phyloP scores from a whole-genome alignment of 2,888 invertebrate species.

The Chrysolina oricalcia region DNA sequence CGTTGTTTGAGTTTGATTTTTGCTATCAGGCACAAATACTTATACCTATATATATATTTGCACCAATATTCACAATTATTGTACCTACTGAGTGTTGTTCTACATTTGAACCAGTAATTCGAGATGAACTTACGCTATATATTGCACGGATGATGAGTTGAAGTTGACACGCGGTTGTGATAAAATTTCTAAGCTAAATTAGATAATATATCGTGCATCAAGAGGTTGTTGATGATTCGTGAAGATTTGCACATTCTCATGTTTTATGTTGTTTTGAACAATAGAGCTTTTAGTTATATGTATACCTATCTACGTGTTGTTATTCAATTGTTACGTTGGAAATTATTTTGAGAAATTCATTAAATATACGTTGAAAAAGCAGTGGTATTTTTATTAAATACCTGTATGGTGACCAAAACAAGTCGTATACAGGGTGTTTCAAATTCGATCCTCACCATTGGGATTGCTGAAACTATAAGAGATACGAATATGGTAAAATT shows the following conservation, averaged over 20 bases:
- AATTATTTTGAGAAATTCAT: slow-evolving; percentile 15
- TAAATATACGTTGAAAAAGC: slow-evolving; percentile 5
- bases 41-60: slow-evolving; percentile 17
- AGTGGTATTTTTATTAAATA: not conserved
- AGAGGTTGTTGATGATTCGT: not conserved
- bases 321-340: slow-evolving; percentile 18
- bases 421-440: too few relatives aligned
- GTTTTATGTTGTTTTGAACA: slow-evolving; percentile 13
- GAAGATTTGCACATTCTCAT: slow-evolving; percentile 8
- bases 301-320: slow-evolving; percentile 11
- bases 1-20: slow-evolving; percentile 32
- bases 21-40: slow-evolving; percentile 35
- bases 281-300: slow-evolving; percentile 5
- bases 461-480: too few relatives aligned
- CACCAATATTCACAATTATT: slow-evolving; percentile 19
- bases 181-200: not conserved
- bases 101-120: not conserved
- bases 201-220: not conserved
- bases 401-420: not conserved
- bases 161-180: slow-evolving; percentile 8
- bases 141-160: not conserved
- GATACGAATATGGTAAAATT: too few relatives aligned
- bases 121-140: not conserved
- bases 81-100: slow-evolving; percentile 5
- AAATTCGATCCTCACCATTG: too few relatives aligned